Percentiles rank a stretch among this genome's conserved stretches.
Conservation (phyloP, 1,140 invertebrate species). For the Drosophila kikkawai region DNA sequence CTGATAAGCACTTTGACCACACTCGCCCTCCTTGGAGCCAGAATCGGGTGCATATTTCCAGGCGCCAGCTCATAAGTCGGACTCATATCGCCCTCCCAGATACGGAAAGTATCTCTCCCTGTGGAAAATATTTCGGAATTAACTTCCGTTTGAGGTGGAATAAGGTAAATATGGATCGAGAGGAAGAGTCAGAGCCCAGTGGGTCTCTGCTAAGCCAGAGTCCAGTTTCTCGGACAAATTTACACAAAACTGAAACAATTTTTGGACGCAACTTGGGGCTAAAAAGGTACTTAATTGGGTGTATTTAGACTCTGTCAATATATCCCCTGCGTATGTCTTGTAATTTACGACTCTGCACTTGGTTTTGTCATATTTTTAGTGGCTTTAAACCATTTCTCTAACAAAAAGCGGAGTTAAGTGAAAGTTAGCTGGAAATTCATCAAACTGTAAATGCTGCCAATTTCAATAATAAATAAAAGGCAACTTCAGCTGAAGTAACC, state of each 20-base stretch:
- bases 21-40: not conserved
- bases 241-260: not conserved
- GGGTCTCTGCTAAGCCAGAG: not conserved
- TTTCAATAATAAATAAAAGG: not conserved
- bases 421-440: no score
- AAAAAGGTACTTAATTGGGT: no score
- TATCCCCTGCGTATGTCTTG: no score
- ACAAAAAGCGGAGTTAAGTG: no score
- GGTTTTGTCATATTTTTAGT: no score
- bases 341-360: no score
- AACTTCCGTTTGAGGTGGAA: not conserved
- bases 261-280: not conserved
- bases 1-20: conserved; percentile 33
- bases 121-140: conserved; percentile 10
- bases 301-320: no score
- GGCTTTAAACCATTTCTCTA: no score
- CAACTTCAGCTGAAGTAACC: not conserved
- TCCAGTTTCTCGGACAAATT: not conserved
- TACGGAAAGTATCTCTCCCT: not conserved
- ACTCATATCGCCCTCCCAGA: conserved; percentile 6
- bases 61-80: conserved; percentile 7
- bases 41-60: not conserved
- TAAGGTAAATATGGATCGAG: not conserved
- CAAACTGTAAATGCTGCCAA: no score
- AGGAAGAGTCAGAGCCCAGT: not conserved